A percentile compares a stretch with the other conserved stretches of the same genome.
Evolutionary conservation across 1,140 invertebrate genomes (phyloP).

Genomic region (Drosophila jambulina): DNA sequence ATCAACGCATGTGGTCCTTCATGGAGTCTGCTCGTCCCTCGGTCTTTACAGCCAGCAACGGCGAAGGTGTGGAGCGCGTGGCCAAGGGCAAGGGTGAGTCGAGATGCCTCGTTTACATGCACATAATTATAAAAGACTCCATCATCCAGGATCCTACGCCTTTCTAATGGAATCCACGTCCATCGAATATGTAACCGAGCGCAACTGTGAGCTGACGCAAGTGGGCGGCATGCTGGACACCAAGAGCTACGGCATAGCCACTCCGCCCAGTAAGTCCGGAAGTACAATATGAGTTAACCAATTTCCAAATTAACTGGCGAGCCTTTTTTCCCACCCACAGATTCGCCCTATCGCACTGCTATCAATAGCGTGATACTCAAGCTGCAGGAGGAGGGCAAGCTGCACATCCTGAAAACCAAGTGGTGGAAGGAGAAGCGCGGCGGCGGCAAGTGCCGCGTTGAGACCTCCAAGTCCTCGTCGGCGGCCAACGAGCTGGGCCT

Average conservation of each 20-base stretch:
- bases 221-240: slow-evolving; percentile 95
- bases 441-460: slow-evolving; percentile 92
- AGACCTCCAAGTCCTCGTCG: slow-evolving; percentile 93
- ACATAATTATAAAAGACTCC: fast-evolving
- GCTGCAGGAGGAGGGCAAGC: slow-evolving; percentile 96
- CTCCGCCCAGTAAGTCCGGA: slow-evolving; percentile 92
- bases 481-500: slow-evolving; percentile 94
- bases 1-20: slow-evolving; percentile 96
- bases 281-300: neutral
- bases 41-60: slow-evolving; percentile 94
- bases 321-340: slow-evolving; percentile 85
- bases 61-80: slow-evolving; percentile 94
- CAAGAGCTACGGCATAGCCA: slow-evolving; percentile 97
- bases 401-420: slow-evolving; percentile 96
- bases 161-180: slow-evolving; percentile 97
- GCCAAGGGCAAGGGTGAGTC: slow-evolving; percentile 90
- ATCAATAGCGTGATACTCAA: slow-evolving; percentile 95
- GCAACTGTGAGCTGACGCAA: slow-evolving; percentile 96
- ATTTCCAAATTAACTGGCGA: neutral
- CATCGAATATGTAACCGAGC: slow-evolving; percentile 95
- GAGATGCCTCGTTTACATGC: no score
- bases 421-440: slow-evolving; percentile 98
- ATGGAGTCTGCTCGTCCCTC: slow-evolving; percentile 94
- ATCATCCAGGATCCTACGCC: slow-evolving; percentile 89
- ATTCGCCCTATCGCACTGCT: slow-evolving; percentile 94